Percentiles rank a stretch among this genome's conserved stretches.
These are phyloP conservation scores for Ormyrus nitidulus DNA, from an alignment of 2,888 invertebrate genomes.

Conservation along the genomic window DNA sequence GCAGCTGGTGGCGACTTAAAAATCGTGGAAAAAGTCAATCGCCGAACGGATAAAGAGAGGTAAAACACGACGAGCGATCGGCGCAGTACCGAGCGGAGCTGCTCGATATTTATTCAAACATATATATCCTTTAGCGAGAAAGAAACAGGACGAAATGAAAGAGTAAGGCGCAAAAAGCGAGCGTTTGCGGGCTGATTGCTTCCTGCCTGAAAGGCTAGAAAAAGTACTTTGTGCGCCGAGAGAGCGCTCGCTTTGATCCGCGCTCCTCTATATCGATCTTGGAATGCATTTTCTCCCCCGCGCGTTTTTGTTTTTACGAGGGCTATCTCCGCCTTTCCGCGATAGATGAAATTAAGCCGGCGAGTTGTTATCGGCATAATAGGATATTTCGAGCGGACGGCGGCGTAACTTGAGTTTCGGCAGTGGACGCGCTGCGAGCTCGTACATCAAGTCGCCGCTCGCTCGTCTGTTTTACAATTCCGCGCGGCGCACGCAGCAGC, in stretches of 20 bases:
- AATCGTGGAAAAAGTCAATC: not conserved
- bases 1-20: not conserved
- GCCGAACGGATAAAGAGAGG: conserved; percentile 1
- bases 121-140: conserved; percentile 32
- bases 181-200: conserved; percentile 53
- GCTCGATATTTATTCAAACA: conserved; percentile 51
- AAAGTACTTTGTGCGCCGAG: conserved; percentile 54
- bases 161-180: conserved; percentile 4
- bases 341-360: conserved; percentile 66
- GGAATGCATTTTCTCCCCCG: conserved; percentile 24
- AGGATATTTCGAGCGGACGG: conserved; percentile 65
- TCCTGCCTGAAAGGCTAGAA: conserved; percentile 62
- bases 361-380: conserved; percentile 66
- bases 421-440: conserved; percentile 17
- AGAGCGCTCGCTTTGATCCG: conserved; percentile 54
- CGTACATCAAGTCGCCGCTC: conserved; percentile 45
- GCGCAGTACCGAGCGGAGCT: conserved; percentile 13
- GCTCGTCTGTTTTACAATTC: conserved; percentile 46
- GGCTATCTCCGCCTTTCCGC: not conserved
- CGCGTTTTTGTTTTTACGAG: not conserved
- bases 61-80: conserved; percentile 1
- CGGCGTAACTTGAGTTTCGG: conserved; percentile 50
- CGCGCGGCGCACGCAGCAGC: conserved; percentile 1
- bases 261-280: too few species aligned
- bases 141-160: conserved; percentile 24